phyloP scores from a whole-genome alignment of 2,888 invertebrate genomes.

The Augochlorella aurata region DNA sequence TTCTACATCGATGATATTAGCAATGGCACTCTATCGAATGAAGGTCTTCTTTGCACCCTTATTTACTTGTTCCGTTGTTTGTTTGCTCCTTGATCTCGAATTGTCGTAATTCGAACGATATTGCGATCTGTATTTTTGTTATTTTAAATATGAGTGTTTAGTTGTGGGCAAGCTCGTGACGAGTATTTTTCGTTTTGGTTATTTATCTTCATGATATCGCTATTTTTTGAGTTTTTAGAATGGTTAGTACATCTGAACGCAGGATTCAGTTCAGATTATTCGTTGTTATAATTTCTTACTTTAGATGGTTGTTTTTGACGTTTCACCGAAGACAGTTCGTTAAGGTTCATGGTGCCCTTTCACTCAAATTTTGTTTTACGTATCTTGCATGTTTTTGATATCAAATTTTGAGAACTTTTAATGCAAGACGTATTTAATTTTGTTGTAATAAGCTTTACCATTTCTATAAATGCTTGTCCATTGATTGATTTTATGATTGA shows the following conservation, averaged over 20 bases:
- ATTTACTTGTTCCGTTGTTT: neutral
- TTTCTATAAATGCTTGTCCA: neutral
- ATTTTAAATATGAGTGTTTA: neutral
- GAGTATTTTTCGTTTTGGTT: neutral
- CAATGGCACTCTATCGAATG: constrained; percentile 52
- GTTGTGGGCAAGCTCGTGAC: too few species aligned
- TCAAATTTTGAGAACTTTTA: neutral
- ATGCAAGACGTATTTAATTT: too few species aligned
- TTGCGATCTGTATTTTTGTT: neutral
- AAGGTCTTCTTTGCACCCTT: neutral
- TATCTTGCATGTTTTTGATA: neutral
- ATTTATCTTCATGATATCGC: neutral
- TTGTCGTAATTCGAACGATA: neutral
- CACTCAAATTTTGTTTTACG: neutral
- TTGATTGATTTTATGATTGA: neutral
- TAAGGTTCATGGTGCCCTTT: neutral
- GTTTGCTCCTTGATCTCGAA: too few species aligned
- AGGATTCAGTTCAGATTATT: neutral
- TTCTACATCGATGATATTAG: constrained; percentile 55
- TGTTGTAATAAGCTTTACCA: neutral
- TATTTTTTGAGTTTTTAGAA: neutral
- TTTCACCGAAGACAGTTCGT: neutral
- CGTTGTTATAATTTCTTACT: neutral
- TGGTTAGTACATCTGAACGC: neutral
- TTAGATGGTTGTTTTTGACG: neutral